A percentile compares a stretch with the other conserved stretches of the same genome.
Conservation (phyloP, 2,113 vertebrate genomes). For the Parus major region DNA sequence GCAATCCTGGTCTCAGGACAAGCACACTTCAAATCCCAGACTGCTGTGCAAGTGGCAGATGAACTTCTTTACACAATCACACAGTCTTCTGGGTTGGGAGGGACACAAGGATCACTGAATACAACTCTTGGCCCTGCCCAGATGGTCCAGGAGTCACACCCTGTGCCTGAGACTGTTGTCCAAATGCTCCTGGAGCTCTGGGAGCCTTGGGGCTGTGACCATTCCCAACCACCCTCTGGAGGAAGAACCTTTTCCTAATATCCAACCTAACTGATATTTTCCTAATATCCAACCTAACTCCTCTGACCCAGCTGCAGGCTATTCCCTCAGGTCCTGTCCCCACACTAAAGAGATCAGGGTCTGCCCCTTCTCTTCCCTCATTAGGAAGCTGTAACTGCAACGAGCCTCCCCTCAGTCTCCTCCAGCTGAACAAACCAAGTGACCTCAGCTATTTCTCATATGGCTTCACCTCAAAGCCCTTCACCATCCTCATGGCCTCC, state of each 20-base stretch:
- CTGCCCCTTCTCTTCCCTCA: background rate
- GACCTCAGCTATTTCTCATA: background rate
- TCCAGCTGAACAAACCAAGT: background rate
- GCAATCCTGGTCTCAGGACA: background rate
- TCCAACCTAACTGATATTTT: background rate
- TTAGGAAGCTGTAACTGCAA: fast-evolving
- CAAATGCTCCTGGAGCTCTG: background rate
- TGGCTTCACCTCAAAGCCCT: background rate
- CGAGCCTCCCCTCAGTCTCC: background rate
- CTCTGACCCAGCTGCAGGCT: background rate
- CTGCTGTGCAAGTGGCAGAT: background rate
- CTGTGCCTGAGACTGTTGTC: fast-evolving
- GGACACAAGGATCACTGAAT: background rate
- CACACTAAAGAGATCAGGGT: background rate
- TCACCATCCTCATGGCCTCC: background rate
- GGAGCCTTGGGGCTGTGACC: background rate
- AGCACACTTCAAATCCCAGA: background rate
- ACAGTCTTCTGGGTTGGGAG: background rate
- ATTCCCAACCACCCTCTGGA: background rate
- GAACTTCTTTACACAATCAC: background rate
- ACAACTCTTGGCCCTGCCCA: background rate
- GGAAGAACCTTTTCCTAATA: background rate
- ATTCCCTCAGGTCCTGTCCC: background rate
- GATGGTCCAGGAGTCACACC: background rate
- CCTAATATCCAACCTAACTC: background rate